These are phyloP conservation scores for Plebejus melissa DNA, from an alignment of 2,888 invertebrate species.

Conservation along the genomic window DNA sequence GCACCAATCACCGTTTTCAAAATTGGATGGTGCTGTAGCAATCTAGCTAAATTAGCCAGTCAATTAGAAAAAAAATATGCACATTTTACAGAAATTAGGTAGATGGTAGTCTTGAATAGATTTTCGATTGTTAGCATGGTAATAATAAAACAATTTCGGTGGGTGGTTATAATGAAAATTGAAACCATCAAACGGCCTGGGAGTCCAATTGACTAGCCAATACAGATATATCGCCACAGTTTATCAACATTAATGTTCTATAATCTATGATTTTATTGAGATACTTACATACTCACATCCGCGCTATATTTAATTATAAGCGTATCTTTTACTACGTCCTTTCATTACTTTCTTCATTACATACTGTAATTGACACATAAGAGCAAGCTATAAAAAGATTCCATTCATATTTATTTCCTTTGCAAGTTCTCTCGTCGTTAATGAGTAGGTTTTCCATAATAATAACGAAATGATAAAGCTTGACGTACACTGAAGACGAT, in stretches of 20 bases:
- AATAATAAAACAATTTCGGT: no score
- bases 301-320: neutral
- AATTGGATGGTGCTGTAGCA: no score
- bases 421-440: neutral
- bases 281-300: neutral
- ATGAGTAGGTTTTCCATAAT: constrained; percentile 17
- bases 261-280: neutral
- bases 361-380: constrained; percentile 4
- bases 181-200: neutral
- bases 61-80: no score
- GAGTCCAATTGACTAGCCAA: neutral
- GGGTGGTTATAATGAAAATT: neutral
- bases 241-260: neutral
- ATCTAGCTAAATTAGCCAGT: no score
- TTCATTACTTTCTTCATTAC: constrained; percentile 14
- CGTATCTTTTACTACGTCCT: constrained; percentile 1
- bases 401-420: constrained; percentile 10
- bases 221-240: neutral
- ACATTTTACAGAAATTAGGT: no score
- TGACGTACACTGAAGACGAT: neutral
- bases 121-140: no score
- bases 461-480: constrained; percentile 2
- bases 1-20: no score
- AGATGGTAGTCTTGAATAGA: no score
- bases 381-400: constrained; percentile 9